Conservation (phyloP, 2,113 vertebrate genomes). For the Seriola dumerili region DNA sequence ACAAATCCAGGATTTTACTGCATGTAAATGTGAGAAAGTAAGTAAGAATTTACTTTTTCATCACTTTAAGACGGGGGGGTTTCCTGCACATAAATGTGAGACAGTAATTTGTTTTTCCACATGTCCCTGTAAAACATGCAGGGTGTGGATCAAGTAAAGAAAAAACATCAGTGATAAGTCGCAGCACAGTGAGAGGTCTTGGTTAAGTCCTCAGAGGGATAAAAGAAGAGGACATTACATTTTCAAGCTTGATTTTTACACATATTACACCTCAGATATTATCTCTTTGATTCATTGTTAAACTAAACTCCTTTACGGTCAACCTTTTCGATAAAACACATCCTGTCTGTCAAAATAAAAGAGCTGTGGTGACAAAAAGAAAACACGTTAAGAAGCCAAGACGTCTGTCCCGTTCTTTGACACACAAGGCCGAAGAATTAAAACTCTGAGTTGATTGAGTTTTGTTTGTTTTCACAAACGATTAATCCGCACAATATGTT, state of each 20-base stretch:
- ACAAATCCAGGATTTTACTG: conserved; percentile 8
- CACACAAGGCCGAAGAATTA: background rate
- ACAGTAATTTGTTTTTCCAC: conserved; percentile 11
- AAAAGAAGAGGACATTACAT: background rate
- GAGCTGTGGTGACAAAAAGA: too few species aligned
- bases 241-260: too few species aligned
- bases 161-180: conserved; percentile 16
- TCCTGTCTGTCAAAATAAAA: too few species aligned
- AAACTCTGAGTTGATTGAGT: background rate
- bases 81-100: background rate
- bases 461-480: background rate
- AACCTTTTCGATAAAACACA: too few species aligned
- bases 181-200: conserved; percentile 41
- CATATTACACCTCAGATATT: too few species aligned
- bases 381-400: too few species aligned
- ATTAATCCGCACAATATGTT: background rate
- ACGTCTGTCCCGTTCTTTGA: too few species aligned
- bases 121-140: conserved; percentile 38
- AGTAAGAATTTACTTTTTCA: conserved; percentile 26
- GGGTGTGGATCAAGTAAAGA: conserved; percentile 34
- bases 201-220: conserved; percentile 26
- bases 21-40: conserved; percentile 22
- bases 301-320: too few species aligned
- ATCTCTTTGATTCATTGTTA: too few species aligned
- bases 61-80: conserved; percentile 4